Evolutionary conservation across 2,113 vertebrate species (phyloP).

Genomic region (Felis catus): F.catus_Fca126_mat1.0 CM031418.1:103688001-103688500

Average conservation of each 20-base stretch:
- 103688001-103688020: background rate
- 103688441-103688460: background rate
- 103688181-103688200: background rate
- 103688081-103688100: background rate
- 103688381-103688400: constrained; percentile 84
- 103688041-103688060: background rate
- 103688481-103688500: background rate
- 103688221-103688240: constrained; percentile 83
- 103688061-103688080: background rate
- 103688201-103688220: background rate
- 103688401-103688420: constrained; percentile 56
- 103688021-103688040: background rate
- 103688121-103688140: background rate
- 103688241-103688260: constrained; percentile 92
- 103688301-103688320: constrained; percentile 92
- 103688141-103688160: constrained; percentile 31
- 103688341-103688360: constrained; percentile 92
- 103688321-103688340: constrained; percentile 95
- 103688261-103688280: constrained; percentile 86
- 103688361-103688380: constrained; percentile 94
- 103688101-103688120: constrained; percentile 9
- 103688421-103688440: constrained; percentile 40
- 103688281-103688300: constrained; percentile 92
- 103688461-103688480: background rate
- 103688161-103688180: background rate